Evolutionary conservation across 2,888 invertebrate species (phyloP), one percentile per base, ranked within the genome.

Genomic region (Iselma pallidipennis): DNA sequence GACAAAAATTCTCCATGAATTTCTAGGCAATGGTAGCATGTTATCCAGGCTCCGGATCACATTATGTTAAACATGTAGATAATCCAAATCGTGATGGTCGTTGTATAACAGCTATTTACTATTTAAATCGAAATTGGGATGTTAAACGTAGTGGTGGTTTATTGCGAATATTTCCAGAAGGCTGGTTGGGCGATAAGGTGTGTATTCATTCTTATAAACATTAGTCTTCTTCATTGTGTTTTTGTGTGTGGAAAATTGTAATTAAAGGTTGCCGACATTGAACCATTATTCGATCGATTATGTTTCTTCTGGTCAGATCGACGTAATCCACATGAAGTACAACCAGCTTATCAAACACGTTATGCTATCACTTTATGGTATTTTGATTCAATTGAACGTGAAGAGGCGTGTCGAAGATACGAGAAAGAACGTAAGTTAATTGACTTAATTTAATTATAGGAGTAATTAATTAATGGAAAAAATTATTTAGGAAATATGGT

Each of bases 1-100:
- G n/a, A n/a, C n/a, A n/a, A n/a, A n/a, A n/a, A n/a, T n/a, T n/a
- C n/a, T n/a, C n/a, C n/a, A n/a, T n/a, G n/a, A n/a, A n/a, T n/a
- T n/a, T n/a, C n/a, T n/a, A 98, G 97, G 98, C 97, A 29, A 98
- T 98, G 98, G 94, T 98, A 37, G 98, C 98, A 37, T 97, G 97
- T 80, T 98, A 98, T 81, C 98, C 98, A 0, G 98, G 97, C 28
- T 89, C 90, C 55, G 96, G 96, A 58, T 91, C 95, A 10, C 94
- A 94, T 78, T 98, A 98, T 82, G 94, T 98, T 57, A 95, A 96
- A 81, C 98, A 98, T 82, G 95, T 98, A 45, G 98, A 98, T 83
- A 98, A 98, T 84, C 98, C 98, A 5, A 95, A 96, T 81, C 88
- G 89, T 75, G 98, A 98, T 82, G 98, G 98, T 16, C 88, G 98